Base-by-base conservation (phyloP, 2,113 vertebrate species). In the Sinosuthora webbiana region DNA sequence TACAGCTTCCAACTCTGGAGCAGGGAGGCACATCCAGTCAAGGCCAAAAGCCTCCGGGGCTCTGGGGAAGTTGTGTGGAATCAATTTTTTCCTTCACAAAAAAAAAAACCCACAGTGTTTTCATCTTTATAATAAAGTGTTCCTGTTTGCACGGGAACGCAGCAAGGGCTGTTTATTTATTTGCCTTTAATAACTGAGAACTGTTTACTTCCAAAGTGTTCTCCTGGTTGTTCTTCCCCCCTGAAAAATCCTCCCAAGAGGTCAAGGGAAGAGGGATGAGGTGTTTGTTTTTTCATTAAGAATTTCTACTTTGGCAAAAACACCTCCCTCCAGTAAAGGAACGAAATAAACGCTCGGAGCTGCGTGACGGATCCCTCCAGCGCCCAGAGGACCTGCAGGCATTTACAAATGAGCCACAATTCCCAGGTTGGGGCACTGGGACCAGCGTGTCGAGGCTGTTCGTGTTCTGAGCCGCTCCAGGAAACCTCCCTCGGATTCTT, bases 401-500 rank as follows among this genome's bases (percentile, higher is more conserved):
- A 31, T n/a, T 69, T 68, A 21, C 56, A 83, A 65, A 71, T 0
- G 9, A 87, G 49, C 69, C 88, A 5, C 65, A 76, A 1, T 45
- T 93, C 62, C 47, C 50, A 76, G 52, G 31, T 31, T 62, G 4
- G 6, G 60, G 59, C 6, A 3, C 45, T 76, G 87, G 63, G 83
- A 63, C 70, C 11, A 1, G 75, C 9, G 0, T 60, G 42, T 71
- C 0, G 56, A 94, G 70, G 55, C 22, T 95, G 91, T 85, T 97
- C 33, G 0, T 95, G 90, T 62, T 95, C 69, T 4, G 18, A 94
- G 92, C 76, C 0, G 7, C 92, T 96, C 86, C 95, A 96, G 94
- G 95, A 95, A 97, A 75, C 95, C 95, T 97, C 95, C 90, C 92
- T 92, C 30, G 0, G 91, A 96, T 97, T 96, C 97, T 89, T 97